Evolutionary conservation across 2,113 vertebrate species (phyloP), one percentile per base, ranked within the genome.

Genomic region (Miniopterus natalensis): DNA sequence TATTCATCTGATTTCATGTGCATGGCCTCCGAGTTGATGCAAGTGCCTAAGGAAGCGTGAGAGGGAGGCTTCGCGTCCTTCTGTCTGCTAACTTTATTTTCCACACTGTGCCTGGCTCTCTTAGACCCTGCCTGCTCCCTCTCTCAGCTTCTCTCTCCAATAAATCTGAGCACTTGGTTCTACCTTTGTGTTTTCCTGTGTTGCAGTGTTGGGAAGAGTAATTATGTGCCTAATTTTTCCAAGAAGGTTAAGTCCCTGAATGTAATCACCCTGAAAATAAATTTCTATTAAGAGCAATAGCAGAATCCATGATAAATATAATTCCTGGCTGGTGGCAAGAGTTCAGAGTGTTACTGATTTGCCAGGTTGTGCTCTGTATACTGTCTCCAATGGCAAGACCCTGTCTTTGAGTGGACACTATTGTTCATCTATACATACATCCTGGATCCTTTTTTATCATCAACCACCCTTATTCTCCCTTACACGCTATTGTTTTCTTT

Each of bases 241-340:
- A 84, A 13, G 31, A 79, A 84, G 18, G 17, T 59, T 49, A 42
- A 92, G 8, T 7, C 18, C 31, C 8, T 47, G 53, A 90, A 57
- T 84, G n/a, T 83, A 45, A 13, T 68, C 51, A 83, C 65, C 11
- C 25, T 87, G 51, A 90, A 90, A 92, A 84, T 68, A 87, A 86
- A 70, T 70, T 83, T 75, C 2, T 73, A 17, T 81, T 88, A 73
- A 47, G 20, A 86, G 20, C 5, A 29, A 81, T 79, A 93, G 73
- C 92, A 55, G n/a, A 92, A 92, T 77, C 9, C n/a, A 73, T 2
- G 18, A 92, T 75, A 77, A 71, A 78, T 53, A 40, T 0, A 23
- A 86, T 47, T 49, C 6, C 12, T 65, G 53, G 9, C 4, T 79
- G 18, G 36, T 81, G 49, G 47, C 13, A 68, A 85, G 40, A 68